Evolutionary conservation across 2,888 invertebrate genomes (phyloP), one percentile per base, ranked within the genome.

Genomic region (Coelinius sp.): DNA sequence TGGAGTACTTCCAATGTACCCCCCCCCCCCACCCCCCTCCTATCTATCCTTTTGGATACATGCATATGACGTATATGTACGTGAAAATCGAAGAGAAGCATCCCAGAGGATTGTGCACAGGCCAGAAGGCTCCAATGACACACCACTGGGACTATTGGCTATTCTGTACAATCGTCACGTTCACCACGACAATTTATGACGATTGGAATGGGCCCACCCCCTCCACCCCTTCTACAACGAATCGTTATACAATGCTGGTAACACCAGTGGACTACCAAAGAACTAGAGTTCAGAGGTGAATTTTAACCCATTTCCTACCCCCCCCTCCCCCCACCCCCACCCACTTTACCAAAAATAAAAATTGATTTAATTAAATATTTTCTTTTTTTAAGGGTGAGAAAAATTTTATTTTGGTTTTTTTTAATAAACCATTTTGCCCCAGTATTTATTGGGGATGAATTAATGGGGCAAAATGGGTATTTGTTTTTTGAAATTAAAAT

Each of bases 181-280:
- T 75, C 77, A 72, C 75, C 75, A 66, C 77, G 83, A 82, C 82
- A 84, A 84, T 84, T 82, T 83, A 83, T 83, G 83, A 82, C 82
- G 81, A 83, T 83, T 83, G 83, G 82, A 83, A 83, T 81, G 80
- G 46, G 80, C 81, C 63, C 22, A 79, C 75, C 73, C 68, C 76
- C 75, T 75, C 75, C 53, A 25, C 5, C 41, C n/a, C 6, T 2
- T 41, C n/a, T 41, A 10, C 41, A 12, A 41, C 41, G 68, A 67
- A 71, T 66, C 68, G 75, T 71, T 74, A 70, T 74, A 74, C 74
- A 74, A 49, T 63, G 52, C 70, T 72, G 27, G 70, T 75, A 76
- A 75, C 75, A 74, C 71, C 70, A 71, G 64, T 68, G 66, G 74
- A 76, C 76, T 75, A 71, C 76, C 66, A 76, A 75, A 68, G 73